Evolutionary conservation across 2,888 invertebrate genomes (phyloP), one percentile per base, ranked within the genome.

Genomic region (Piscicola geometra): DNA sequence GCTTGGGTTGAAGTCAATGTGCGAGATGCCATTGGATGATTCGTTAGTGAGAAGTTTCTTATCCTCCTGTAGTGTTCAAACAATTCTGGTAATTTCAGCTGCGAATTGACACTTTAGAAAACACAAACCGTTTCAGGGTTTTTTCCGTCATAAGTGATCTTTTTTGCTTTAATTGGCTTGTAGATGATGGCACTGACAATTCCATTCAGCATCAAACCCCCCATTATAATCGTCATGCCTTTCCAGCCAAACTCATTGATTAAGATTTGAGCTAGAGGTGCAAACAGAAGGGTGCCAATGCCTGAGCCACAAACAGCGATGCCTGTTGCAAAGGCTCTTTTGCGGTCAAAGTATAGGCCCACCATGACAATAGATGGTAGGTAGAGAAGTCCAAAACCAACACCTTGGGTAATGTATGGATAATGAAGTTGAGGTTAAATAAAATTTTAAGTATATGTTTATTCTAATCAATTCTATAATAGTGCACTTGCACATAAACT

Each of bases 221-320:
- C 92, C 77, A 95, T 91, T 33, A 91, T 88, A 71, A 92, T 86
- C 35, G 94, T 85, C 0, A 93, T 90, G 18, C 87, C 86, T 76
- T 90, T 88, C 96, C 96, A 97, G 1, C 90, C 90, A 71, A 88
- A 88, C 0, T 82, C 80, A 0, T 88, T 83, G 21, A 92, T 88
- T 3, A 96, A 86, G 1, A 82, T 80, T 33, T 87, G 74, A 89
- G 90, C 93, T 2, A 96, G 85, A 0, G 94, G 94, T 0, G 93
- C 91, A 82, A 96, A 90, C 0, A 92, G 85, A 83, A 95, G 92
- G 9, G 92, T 92, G 12, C 96, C 96, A 21, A 95, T 93, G 9
- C 98, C 98, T 0, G 95, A 95, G 32, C 98, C 98, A 83, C 97
- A 96, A 12, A 97, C 92, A 0, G 96, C 93, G 71, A 98, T 90